Evolutionary conservation across 2,797 vertebrate species (phyloP).

Genomic region (Helicolenus hilgendorfi): DNA sequence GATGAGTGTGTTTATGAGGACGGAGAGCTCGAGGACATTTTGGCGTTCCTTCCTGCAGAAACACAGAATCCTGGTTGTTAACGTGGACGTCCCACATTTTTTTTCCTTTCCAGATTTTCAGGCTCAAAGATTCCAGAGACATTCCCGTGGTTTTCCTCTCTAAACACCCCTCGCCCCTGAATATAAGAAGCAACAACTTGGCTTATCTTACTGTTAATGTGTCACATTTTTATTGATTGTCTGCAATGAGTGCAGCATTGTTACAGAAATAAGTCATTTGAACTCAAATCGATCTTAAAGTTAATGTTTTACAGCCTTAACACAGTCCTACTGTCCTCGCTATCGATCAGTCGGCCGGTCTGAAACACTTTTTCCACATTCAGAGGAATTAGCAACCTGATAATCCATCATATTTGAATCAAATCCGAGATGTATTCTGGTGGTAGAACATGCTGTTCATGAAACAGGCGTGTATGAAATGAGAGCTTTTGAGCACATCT

Average conservation of each 20-base stretch:
- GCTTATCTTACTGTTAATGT: constrained; percentile 18
- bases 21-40: constrained; percentile 11
- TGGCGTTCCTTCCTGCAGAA: constrained; percentile 17
- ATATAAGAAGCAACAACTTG: neutral
- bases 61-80: constrained; percentile 56
- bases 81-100: neutral
- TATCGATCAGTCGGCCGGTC: neutral
- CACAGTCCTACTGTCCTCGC: neutral
- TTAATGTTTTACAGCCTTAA: constrained; percentile 16
- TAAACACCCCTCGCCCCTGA: constrained; percentile 5
- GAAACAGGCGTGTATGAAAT: neutral
- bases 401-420: neutral
- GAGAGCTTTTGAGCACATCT: constrained; percentile 3
- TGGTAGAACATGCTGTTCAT: neutral
- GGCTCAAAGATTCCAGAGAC: constrained; percentile 55
- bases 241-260: constrained; percentile 3
- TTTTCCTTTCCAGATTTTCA: neutral
- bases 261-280: neutral
- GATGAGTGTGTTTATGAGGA: constrained; percentile 30
- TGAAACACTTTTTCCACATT: neutral
- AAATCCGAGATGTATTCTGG: neutral
- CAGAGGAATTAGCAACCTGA: neutral
- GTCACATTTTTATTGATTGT: neutral
- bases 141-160: constrained; percentile 73
- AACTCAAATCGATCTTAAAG: constrained; percentile 7